Base-by-base conservation (phyloP, 2,888 invertebrate species). In the Biston betularia region DNA sequence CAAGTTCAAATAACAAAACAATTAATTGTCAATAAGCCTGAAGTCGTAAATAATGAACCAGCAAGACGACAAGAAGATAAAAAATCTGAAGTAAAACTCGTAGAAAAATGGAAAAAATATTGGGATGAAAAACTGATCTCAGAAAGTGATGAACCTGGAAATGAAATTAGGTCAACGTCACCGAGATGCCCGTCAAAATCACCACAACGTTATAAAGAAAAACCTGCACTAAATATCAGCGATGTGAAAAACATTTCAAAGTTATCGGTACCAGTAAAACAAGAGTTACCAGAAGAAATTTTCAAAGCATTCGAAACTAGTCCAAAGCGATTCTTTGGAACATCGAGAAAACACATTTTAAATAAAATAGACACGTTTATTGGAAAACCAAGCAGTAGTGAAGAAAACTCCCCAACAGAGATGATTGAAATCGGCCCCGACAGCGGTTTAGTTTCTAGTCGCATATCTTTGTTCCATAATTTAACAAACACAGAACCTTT, bases 241-340 rank as follows among this genome's bases (percentile, higher is more conserved):
- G 60, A 56, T 61, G 44, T 8, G 34, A 63, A 60, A n/a, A 45
- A 34, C 12, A 56, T 44, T 50, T 33, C 42, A 10, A 65, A 55
- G 34, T 12, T 38, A 50, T 40, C 35, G 33, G 62, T 69, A 15
- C 82, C 83, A 62, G 75, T 82, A 9, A 93, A 89, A 79, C 91
- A 89, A 75, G 93, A 93, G 79, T 70, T 93, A 53, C 88, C 93
- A 78, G 93, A 93, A 81, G 93, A 93, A 82, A 86, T 93, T 9
- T 93, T 90, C 58, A 92, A 89, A 82, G 93, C 93, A 14, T 93
- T 93, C 75, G 93, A 93, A 85, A 93, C 92, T 14, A 93, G 93
- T 72, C 93, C 93, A 9, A 94, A 92, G 72, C 82, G 93, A 77
- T 93, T 93, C 76, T 93, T 94, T 64, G 93, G 93, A 0, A 93